phyloP scores from a whole-genome alignment of 2,113 vertebrate species.

The Naja naja region DNA sequence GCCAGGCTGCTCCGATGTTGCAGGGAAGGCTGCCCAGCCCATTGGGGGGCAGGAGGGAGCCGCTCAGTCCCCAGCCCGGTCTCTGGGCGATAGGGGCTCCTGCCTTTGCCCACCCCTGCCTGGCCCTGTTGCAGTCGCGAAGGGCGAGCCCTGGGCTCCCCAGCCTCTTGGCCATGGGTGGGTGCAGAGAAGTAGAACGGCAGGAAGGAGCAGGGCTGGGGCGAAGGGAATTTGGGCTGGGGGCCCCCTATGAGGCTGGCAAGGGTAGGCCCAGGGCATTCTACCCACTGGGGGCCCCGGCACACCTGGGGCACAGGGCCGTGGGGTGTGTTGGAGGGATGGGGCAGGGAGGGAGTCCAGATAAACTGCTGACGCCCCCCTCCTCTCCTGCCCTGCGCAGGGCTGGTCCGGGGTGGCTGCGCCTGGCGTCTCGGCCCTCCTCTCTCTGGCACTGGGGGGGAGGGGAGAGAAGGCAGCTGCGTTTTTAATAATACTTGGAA shows the following conservation, averaged over 20 bases:
- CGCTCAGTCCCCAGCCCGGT: background rate
- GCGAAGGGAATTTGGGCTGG: background rate
- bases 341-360: background rate
- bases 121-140: background rate
- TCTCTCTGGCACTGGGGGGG: constrained; percentile 48
- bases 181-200: background rate
- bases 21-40: background rate
- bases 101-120: background rate
- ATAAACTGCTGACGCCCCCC: background rate
- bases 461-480: constrained; percentile 35
- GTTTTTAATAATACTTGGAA: constrained; percentile 30
- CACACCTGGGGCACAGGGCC: background rate
- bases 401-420: background rate
- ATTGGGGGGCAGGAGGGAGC: background rate
- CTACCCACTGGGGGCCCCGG: background rate
- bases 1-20: background rate
- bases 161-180: background rate
- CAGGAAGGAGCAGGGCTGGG: background rate
- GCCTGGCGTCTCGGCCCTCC: background rate
- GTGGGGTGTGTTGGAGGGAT: background rate
- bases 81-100: background rate
- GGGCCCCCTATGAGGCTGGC: background rate
- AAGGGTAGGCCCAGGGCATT: background rate
- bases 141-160: background rate
- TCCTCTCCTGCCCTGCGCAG: background rate